Base-by-base conservation (phyloP, 2,113 vertebrate species). In the Pleuronectes platessa region DNA sequence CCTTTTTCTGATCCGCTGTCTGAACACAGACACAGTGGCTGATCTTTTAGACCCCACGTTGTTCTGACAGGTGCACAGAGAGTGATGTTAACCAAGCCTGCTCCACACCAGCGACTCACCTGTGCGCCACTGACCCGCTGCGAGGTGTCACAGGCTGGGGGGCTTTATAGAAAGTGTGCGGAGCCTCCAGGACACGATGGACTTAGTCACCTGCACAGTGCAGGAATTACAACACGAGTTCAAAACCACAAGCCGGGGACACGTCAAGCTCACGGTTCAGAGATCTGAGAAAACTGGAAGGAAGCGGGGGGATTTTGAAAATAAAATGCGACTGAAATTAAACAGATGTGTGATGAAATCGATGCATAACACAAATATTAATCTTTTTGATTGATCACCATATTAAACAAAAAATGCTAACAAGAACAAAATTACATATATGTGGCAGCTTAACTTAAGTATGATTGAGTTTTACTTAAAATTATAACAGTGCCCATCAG, bases 221-320 rank as follows among this genome's bases (percentile, higher is more conserved):
- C 84, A 90, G 86, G 86, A 87, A 80, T 82, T 74, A 73, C 54
- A 65, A 37, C 59, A 37, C 59, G 72, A 76, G 58, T 67, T 31
- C 68, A 63, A 88, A 88, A 90, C 86, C 90, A 84, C 85, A 76
- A 85, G 80, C 84, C 79, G 88, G 86, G 82, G 83, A n/a, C 14
- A 56, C 21, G 55, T 78, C 68, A 86, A 88, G 81, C 4, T 61
- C 2, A 14, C 5, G 5, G 2, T 9, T 21, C 5, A 1, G 21
- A 5, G 3, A 42, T 13, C 3, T 9, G 2, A 1, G 1, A 5
- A 8, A 13, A 23, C 40, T 66, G 85, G 89, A 90, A 77, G 54
- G 61, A 2, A 1, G 9, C 1, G 8, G 2, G 7, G 59, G 1
- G 4, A 11, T 45, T 62, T 69, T 47, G 0, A 55, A 83, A 86